Base-by-base conservation (phyloP, 2,113 vertebrate species). In the Gnathonemus longibarbis region DNA sequence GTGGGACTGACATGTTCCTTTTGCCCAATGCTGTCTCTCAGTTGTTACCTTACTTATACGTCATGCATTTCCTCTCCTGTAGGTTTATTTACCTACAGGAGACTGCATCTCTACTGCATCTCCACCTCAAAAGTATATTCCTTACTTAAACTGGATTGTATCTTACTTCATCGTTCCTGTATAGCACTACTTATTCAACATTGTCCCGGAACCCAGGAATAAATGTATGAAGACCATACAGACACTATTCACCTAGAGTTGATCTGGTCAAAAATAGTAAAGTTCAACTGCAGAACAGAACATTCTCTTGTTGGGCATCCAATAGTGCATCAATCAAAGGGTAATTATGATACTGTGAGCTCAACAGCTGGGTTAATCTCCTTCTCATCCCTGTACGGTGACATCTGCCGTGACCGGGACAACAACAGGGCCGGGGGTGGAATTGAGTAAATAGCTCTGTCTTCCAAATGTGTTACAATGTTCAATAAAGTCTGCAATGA, bases 381-480 rank as follows among this genome's bases (percentile, higher is more conserved):
- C 70, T 31, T 77, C 4, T 39, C 70, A 77, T 6, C 31, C 10
- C 15, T 35, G 31, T 17, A 39, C 0, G 8, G 58, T 66, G 21
- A 62, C 56, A 62, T 62, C 56, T n/a, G 58, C 24, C 8, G 2
- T 27, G 9, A 66, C 9, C 9, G 0, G n/a, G 24, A 66, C 70
- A 77, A 13, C 70, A 31, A 8, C 15, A 5, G 13, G 31, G 31
- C 31, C 0, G 70, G 70, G 70, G 31, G 31, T 5, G 31, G 31
- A 77, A 77, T 7, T 77, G 31, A 39, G 31, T 24, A 35, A 77
- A 77, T 39, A 35, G 70, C 70, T 13, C 70, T 77, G 31, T 35
- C 70, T 77, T 77, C 70, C 70, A 77, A 77, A 39, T 77, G 70
- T 77, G 70, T 77, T 77, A 77, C 70, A 77, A 35, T 77, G 70